Conservation (phyloP, 2,888 invertebrate genomes). For the Drosophila koepferae region DNA sequence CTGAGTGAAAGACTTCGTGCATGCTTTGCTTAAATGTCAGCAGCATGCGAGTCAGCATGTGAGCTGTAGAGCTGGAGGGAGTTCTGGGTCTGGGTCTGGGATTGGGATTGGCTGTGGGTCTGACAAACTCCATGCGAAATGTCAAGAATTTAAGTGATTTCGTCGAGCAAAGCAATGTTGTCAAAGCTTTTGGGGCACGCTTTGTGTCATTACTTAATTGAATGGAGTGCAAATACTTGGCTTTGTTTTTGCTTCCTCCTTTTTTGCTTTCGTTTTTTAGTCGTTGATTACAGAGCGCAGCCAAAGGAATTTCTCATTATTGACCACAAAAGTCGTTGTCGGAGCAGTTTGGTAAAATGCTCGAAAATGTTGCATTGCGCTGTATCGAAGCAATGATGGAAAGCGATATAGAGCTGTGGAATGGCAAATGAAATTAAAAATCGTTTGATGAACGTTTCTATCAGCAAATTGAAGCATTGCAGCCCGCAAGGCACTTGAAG, state of each 20-base stretch:
- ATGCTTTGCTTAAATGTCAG: constrained; percentile 47
- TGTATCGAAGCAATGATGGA: constrained; percentile 24
- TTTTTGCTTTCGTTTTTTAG: constrained; percentile 16
- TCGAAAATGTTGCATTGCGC: constrained; percentile 61
- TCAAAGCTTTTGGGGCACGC: constrained; percentile 42
- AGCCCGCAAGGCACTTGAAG: constrained; percentile 40
- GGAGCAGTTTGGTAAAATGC: constrained; percentile 41
- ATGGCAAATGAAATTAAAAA: constrained; percentile 71
- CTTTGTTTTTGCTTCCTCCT: constrained; percentile 42
- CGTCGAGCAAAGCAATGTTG: constrained; percentile 38
- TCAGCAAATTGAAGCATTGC: constrained; percentile 39
- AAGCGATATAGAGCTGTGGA: constrained; percentile 5
- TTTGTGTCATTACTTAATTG: constrained; percentile 71
- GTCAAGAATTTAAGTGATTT: constrained; percentile 74
- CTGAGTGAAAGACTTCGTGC: constrained; percentile 42
- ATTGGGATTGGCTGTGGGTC: no score
- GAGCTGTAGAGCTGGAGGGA: not conserved
- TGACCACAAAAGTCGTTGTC: constrained; percentile 69
- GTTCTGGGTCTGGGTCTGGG: not conserved
- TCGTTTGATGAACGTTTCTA: constrained; percentile 68
- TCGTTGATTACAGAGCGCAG: constrained; percentile 63
- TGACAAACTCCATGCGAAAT: constrained; percentile 30
- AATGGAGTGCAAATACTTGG: constrained; percentile 72
- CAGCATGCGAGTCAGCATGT: constrained; percentile 13
- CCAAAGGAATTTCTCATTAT: constrained; percentile 76